These are phyloP conservation scores for Cerastoderma edule DNA, from an alignment of 2,888 invertebrate genomes.

Conservation along the genomic window DNA sequence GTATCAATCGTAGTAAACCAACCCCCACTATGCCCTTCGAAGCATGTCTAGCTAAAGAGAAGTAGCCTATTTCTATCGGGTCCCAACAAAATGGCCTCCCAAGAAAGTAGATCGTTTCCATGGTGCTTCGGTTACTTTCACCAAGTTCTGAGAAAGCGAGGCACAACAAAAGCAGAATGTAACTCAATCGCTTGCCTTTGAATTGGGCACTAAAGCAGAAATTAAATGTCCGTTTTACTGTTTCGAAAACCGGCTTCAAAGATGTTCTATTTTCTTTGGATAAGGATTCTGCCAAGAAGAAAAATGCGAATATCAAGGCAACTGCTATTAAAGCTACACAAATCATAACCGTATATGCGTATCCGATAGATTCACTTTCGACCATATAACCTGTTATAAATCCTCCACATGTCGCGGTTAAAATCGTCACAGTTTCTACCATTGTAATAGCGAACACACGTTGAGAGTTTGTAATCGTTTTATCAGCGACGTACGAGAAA, in stretches of 20 bases:
- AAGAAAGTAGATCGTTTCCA: constrained; percentile 51
- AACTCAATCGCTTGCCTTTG: constrained; percentile 40
- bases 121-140: constrained; percentile 18
- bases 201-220: constrained; percentile 44
- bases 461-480: constrained; percentile 21
- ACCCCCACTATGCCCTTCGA: constrained; percentile 37
- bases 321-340: constrained; percentile 20
- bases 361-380: constrained; percentile 36
- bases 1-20: constrained; percentile 30
- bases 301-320: constrained; percentile 18
- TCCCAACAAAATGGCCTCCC: constrained; percentile 58
- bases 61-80: constrained; percentile 45
- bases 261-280: constrained; percentile 19
- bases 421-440: constrained; percentile 25
- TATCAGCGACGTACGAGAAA: constrained; percentile 50
- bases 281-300: constrained; percentile 43
- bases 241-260: constrained; percentile 16
- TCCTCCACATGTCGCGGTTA: constrained; percentile 28
- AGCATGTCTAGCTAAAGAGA: constrained; percentile 25
- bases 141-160: constrained; percentile 35
- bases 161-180: constrained; percentile 33
- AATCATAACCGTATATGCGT: constrained; percentile 31
- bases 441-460: constrained; percentile 40
- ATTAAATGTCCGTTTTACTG: constrained; percentile 28
- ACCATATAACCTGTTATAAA: constrained; percentile 42